A percentile compares a stretch with the other conserved stretches of the same genome.
Conservation (phyloP, 2,113 vertebrate species). For the Erinaceus europaeus region DNA sequence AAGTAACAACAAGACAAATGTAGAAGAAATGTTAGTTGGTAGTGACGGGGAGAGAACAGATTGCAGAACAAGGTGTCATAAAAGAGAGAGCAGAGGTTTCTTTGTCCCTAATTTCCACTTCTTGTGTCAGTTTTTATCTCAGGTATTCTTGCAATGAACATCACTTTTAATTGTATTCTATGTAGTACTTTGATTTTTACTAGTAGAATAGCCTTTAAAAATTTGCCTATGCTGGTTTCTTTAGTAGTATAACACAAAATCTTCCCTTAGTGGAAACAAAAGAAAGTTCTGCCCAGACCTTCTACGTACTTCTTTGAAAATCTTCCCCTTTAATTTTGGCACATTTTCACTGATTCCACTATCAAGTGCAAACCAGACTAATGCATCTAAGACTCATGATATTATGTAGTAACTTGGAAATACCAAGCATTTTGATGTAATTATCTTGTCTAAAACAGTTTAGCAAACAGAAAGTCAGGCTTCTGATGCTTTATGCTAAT, state of each 20-base stretch:
- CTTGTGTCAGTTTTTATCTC: neutral
- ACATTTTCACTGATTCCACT: slow-evolving; percentile 47
- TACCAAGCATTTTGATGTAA: slow-evolving; percentile 60
- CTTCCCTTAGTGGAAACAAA: neutral
- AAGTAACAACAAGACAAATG: neutral
- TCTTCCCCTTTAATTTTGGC: slow-evolving; percentile 42
- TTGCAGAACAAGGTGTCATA: neutral
- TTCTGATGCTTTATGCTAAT: slow-evolving; percentile 60
- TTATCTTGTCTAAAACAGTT: slow-evolving; percentile 70
- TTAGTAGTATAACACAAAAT: neutral
- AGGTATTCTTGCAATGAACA: neutral
- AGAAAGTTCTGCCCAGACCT: neutral
- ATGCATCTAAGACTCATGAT: slow-evolving; percentile 53
- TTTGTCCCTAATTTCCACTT: neutral
- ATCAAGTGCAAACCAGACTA: slow-evolving; percentile 40
- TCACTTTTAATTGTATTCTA: neutral
- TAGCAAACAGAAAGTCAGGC: slow-evolving; percentile 65
- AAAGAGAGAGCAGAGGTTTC: neutral
- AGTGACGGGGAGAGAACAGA: neutral
- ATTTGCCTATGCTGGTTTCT: neutral
- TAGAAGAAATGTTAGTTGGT: neutral
- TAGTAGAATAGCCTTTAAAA: neutral
- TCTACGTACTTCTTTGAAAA: slow-evolving; percentile 38
- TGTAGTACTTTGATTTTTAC: neutral
- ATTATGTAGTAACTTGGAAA: slow-evolving; percentile 64